phyloP scores from a whole-genome alignment of 2,797 vertebrate species.

The Trachurus trachurus region DNA sequence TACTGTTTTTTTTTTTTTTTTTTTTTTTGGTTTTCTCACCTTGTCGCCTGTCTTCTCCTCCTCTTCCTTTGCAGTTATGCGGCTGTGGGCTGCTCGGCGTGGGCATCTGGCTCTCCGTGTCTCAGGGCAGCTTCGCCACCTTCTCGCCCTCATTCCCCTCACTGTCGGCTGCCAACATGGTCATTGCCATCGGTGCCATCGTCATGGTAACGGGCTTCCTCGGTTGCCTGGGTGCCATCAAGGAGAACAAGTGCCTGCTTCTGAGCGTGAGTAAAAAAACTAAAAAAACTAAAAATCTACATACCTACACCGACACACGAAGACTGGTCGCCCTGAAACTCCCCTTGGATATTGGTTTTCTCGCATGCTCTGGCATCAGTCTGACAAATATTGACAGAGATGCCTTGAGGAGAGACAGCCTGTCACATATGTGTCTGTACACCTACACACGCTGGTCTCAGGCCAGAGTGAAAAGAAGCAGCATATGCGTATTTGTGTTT shows the following conservation, averaged over 20 bases:
- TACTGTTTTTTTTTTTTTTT: slow-evolving; percentile 11
- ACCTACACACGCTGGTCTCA: slow-evolving; percentile 41
- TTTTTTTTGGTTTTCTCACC: slow-evolving; percentile 47
- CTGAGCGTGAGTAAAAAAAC: slow-evolving; percentile 92
- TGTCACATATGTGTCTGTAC: slow-evolving; percentile 13
- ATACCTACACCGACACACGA: neutral
- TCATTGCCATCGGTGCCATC: slow-evolving; percentile 94
- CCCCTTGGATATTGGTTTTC: slow-evolving; percentile 1
- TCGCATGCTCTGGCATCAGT: neutral
- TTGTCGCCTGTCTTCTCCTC: slow-evolving; percentile 45
- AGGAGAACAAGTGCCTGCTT: slow-evolving; percentile 99
- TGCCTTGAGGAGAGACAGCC: slow-evolving; percentile 10
- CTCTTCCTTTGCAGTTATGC: slow-evolving; percentile 88
- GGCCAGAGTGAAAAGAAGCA: slow-evolving; percentile 23
- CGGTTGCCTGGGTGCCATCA: slow-evolving; percentile 99
- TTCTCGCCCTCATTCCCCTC: slow-evolving; percentile 98
- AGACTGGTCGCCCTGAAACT: neutral
- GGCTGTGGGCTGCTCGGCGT: slow-evolving; percentile 98
- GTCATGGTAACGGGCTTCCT: slow-evolving; percentile 99
- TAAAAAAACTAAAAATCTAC: slow-evolving; percentile 2
- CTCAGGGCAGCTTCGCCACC: slow-evolving; percentile 98
- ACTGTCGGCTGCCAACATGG: slow-evolving; percentile 97
- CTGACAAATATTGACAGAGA: slow-evolving; percentile 22
- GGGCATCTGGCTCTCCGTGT: slow-evolving; percentile 98
- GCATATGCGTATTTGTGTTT: slow-evolving; percentile 17